These are phyloP conservation scores for Cataglyphis albicans DNA, from an alignment of 2,888 invertebrate species.

Conservation along the genomic window DNA sequence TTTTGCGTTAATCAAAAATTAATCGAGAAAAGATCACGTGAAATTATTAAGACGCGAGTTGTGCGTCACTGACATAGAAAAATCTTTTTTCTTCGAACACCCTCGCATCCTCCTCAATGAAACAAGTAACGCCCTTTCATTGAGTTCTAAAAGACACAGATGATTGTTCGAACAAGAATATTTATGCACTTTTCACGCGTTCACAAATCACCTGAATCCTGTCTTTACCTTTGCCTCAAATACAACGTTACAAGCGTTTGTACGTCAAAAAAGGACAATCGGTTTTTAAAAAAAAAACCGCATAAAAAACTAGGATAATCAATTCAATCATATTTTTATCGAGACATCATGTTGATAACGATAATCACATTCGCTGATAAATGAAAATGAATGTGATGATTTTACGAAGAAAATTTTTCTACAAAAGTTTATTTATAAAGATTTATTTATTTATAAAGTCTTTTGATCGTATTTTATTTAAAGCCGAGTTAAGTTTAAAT, in stretches of 20 bases:
- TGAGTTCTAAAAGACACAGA: constrained; percentile 20
- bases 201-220: constrained; percentile 29
- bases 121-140: constrained; percentile 7
- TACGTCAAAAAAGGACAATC: neutral
- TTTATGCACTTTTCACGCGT: constrained; percentile 12
- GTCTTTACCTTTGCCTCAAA: constrained; percentile 39
- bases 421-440: neutral
- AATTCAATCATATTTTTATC: neutral
- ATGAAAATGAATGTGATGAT: too few species aligned
- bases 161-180: constrained; percentile 31
- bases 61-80: constrained; percentile 30
- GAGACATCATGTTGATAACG: neutral
- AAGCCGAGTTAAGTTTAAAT: neutral
- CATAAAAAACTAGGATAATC: neutral
- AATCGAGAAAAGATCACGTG: neutral
- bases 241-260: constrained; percentile 8
- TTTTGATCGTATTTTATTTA: neutral
- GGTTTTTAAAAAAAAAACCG: neutral
- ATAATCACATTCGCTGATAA: neutral
- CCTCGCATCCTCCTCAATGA: constrained; percentile 12
- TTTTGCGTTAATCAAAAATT: neutral
- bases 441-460: neutral
- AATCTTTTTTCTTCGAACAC: constrained; percentile 9
- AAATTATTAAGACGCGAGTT: neutral
- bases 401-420: neutral